A percentile compares a stretch with the other conserved stretches of the same genome.
Evolutionary conservation across 2,797 vertebrate species (phyloP).

Genomic region (Tokudaia muenninki): DNA sequence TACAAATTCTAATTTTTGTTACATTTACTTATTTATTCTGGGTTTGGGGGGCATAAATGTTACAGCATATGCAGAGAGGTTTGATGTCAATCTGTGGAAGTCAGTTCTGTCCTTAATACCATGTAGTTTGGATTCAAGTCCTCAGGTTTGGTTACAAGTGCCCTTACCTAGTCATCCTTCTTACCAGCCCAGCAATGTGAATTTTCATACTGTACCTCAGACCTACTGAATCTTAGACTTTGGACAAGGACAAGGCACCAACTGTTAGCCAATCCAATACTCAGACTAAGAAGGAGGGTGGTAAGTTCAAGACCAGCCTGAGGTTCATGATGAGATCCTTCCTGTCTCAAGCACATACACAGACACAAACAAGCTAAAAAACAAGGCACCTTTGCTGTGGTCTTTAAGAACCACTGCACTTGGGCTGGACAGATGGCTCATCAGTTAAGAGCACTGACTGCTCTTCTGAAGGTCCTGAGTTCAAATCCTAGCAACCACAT

Average conservation of each 20-base stretch:
- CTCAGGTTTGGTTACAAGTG: not conserved
- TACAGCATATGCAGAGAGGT: not conserved
- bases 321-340: not conserved
- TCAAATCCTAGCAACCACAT: no score
- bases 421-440: no score
- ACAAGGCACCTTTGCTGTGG: not conserved
- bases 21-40: not conserved
- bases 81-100: not conserved
- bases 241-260: accelerated
- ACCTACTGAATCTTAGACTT: not conserved
- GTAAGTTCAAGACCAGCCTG: not conserved
- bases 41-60: not conserved
- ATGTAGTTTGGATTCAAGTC: not conserved
- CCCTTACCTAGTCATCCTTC: not conserved
- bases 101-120: not conserved
- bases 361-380: not conserved
- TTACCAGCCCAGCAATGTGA: not conserved
- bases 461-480: no score
- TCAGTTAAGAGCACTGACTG: no score
- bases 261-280: not conserved
- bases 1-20: not conserved
- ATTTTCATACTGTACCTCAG: not conserved
- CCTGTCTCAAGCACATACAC: not conserved
- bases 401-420: accelerated
- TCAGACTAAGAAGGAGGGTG: not conserved